phyloP scores from a whole-genome alignment of 2,797 vertebrate species.

The Tenualosa ilisha region DNA sequence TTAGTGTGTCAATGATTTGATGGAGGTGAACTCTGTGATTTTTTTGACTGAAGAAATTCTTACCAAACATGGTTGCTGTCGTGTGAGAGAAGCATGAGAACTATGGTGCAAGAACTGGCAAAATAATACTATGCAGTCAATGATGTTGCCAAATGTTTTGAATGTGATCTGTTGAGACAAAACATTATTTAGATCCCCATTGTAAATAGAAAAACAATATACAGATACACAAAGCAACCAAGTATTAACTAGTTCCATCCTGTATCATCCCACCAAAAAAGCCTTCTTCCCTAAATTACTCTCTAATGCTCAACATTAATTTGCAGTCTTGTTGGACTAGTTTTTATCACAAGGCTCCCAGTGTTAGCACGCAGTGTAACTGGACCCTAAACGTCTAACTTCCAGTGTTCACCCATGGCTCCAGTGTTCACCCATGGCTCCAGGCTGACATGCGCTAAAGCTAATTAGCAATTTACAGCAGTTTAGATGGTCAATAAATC shows the following conservation, averaged over 20 bases:
- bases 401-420: neutral
- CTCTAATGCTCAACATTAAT: neutral
- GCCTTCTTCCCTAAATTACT: neutral
- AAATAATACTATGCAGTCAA: neutral
- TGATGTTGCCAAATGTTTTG: neutral
- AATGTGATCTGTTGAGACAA: neutral
- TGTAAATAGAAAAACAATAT: neutral
- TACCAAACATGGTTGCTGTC: conserved; percentile 30
- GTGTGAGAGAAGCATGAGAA: neutral
- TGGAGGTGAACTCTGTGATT: conserved; percentile 44
- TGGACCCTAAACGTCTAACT: neutral
- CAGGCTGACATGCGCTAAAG: conserved; percentile 51
- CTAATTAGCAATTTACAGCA: conserved; percentile 49
- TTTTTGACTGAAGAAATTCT: neutral
- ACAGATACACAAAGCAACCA: neutral
- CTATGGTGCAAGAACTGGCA: neutral
- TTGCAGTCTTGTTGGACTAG: neutral
- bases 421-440: neutral
- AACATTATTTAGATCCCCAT: neutral
- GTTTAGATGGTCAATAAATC: conserved; percentile 36
- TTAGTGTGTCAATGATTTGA: conserved; percentile 49
- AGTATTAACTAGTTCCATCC: neutral
- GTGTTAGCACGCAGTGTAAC: neutral
- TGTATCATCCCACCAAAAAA: neutral
- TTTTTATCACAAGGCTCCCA: neutral